A percentile compares a stretch with the other conserved stretches of the same genome.
Evolutionary conservation across 2,113 vertebrate species (phyloP).

Genomic region (Oxyura jamaicensis): DNA sequence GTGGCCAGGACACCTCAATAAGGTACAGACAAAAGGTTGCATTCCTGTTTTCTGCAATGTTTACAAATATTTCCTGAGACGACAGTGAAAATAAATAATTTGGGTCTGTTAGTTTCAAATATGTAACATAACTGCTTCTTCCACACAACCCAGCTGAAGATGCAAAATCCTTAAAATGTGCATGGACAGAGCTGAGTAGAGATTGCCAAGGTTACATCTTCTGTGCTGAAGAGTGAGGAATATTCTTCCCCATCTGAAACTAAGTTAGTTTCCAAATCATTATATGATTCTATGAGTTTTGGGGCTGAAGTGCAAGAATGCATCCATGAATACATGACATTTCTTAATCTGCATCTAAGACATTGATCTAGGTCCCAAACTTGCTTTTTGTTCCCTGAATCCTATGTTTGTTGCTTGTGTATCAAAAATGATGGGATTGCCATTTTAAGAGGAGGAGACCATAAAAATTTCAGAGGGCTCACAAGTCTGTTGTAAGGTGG

Average conservation of each 20-base stretch:
- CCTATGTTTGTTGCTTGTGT: neutral
- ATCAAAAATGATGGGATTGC: neutral
- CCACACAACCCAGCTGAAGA: neutral
- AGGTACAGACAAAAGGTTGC: neutral
- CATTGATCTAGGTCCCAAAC: neutral
- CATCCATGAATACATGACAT: neutral
- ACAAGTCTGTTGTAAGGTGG: neutral
- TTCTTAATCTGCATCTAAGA: neutral
- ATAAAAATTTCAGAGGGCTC: neutral
- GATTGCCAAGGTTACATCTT: neutral
- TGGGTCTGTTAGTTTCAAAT: neutral
- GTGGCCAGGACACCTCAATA: neutral
- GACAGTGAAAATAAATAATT: neutral
- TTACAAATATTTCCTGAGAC: neutral
- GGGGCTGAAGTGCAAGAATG: neutral
- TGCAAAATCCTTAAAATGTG: neutral
- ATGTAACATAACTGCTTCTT: neutral
- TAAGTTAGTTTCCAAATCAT: too few species aligned
- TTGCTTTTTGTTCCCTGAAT: neutral
- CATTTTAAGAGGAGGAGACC: neutral
- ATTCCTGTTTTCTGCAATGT: neutral
- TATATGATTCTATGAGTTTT: neutral
- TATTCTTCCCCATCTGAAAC: too few species aligned
- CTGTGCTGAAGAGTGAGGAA: neutral
- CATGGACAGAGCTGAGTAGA: neutral